Conservation (phyloP, 2,113 vertebrate genomes). For the Penelope pileata region DNA sequence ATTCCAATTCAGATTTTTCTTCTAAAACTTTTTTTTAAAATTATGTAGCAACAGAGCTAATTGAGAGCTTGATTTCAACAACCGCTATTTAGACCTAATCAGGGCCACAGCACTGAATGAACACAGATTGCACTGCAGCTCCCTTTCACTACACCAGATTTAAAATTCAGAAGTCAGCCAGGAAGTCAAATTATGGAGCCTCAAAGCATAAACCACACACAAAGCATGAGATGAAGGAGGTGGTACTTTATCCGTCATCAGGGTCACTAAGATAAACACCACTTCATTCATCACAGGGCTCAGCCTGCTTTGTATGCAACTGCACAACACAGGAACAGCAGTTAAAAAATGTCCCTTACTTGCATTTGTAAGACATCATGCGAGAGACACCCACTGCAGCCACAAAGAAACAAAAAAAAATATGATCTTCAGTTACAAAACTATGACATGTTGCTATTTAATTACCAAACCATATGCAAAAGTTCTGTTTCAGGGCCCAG, state of each 20-base stretch:
- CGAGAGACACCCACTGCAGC: not conserved
- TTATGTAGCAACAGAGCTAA: not conserved
- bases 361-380: not conserved
- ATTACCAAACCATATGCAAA: not conserved
- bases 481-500: not conserved
- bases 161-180: conserved; percentile 18
- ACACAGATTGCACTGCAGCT: rapidly evolving
- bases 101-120: rapidly evolving
- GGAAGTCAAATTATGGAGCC: not conserved
- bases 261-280: conserved; percentile 51
- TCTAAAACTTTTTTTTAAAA: not conserved
- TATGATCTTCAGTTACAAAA: not conserved
- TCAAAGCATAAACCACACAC: conserved; percentile 41
- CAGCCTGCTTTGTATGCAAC: not conserved
- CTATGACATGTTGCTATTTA: not conserved
- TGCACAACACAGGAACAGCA: not conserved
- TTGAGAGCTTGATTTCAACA: not conserved
- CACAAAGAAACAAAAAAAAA: not conserved
- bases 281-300: conserved; percentile 49
- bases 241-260: conserved; percentile 19
- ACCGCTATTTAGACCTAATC: not conserved
- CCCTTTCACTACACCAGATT: not conserved
- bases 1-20: not conserved
- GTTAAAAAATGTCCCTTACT: not conserved
- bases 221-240: conserved; percentile 39